Evolutionary conservation across 2,797 vertebrate genomes (phyloP).

Genomic region (Gallinago solitaria): DNA sequence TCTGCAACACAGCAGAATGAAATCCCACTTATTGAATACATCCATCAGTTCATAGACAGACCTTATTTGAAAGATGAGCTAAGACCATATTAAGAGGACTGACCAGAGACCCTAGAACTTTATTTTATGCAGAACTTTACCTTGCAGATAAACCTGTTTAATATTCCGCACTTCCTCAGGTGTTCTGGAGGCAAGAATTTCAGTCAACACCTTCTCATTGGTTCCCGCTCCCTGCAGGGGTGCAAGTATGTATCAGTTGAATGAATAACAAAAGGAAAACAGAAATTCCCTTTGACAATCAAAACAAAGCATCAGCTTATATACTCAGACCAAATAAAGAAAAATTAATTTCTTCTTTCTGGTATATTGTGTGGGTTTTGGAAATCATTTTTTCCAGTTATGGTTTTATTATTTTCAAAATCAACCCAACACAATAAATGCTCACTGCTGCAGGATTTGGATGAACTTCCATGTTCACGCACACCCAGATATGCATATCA

Average conservation of each 20-base stretch:
- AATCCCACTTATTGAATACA: not conserved
- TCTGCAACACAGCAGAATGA: not conserved
- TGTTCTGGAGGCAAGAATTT: constrained; percentile 94
- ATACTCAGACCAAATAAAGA: not conserved
- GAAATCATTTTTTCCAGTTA: not conserved
- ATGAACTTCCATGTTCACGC: not conserved
- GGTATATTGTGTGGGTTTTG: not conserved
- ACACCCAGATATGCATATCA: not conserved
- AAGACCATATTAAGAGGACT: not conserved
- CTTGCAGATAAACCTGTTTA: constrained; percentile 89
- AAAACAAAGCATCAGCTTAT: not conserved
- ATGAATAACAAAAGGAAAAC: not conserved
- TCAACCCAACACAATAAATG: not conserved
- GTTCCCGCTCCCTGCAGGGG: constrained; percentile 90
- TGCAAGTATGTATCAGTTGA: not conserved
- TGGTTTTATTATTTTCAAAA: not conserved
- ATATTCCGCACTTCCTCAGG: constrained; percentile 83
- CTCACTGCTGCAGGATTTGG: not conserved
- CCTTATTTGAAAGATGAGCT: not conserved
- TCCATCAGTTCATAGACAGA: not conserved
- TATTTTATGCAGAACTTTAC: constrained; percentile 67
- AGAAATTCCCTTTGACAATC: not conserved
- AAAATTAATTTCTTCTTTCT: not conserved
- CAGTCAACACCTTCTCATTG: constrained; percentile 89
- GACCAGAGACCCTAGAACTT: not conserved